phyloP scores from a whole-genome alignment of 1,140 invertebrate genomes.

The Hyles euphorbiae region DNA sequence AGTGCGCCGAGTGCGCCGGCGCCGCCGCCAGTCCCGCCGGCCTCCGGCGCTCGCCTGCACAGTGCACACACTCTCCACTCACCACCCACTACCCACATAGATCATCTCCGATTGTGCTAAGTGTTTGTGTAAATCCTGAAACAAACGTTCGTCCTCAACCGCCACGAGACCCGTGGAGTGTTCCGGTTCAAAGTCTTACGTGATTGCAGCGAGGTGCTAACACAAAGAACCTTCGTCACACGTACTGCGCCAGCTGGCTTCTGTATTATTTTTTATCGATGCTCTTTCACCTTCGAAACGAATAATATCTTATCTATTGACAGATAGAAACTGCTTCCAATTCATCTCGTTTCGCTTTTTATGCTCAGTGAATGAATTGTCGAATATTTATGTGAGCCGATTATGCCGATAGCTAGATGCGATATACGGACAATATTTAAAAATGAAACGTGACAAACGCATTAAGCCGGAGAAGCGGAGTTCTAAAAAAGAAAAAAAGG shows the following conservation, averaged over 20 bases:
- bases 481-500: conserved; percentile 25
- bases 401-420: conserved; percentile 11
- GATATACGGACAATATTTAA: conserved; percentile 13
- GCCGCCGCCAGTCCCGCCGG: conserved; percentile 37
- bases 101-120: conserved; percentile 20
- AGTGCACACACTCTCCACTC: conserved; percentile 27
- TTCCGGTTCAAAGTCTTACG: conserved; percentile 56
- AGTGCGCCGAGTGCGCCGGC: conserved; percentile 12
- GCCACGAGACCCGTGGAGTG: conserved; percentile 8
- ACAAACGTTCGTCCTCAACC: conserved; percentile 16
- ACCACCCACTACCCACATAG: conserved; percentile 9
- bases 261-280: conserved; percentile 53
- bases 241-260: conserved; percentile 45
- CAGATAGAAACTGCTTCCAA: conserved; percentile 29
- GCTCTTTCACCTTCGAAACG: conserved; percentile 46
- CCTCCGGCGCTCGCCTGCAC: conserved; percentile 34
- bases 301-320: conserved; percentile 58
- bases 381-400: conserved; percentile 22
- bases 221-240: conserved; percentile 51
- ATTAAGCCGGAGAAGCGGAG: conserved; percentile 30
- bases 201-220: conserved; percentile 52
- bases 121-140: conserved; percentile 45
- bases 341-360: conserved; percentile 21
- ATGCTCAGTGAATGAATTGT: conserved; percentile 18
- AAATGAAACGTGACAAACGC: conserved; percentile 52